These are phyloP conservation scores for Ceryle rudis DNA, from an alignment of 2,797 vertebrate species.

Conservation along the genomic window DNA sequence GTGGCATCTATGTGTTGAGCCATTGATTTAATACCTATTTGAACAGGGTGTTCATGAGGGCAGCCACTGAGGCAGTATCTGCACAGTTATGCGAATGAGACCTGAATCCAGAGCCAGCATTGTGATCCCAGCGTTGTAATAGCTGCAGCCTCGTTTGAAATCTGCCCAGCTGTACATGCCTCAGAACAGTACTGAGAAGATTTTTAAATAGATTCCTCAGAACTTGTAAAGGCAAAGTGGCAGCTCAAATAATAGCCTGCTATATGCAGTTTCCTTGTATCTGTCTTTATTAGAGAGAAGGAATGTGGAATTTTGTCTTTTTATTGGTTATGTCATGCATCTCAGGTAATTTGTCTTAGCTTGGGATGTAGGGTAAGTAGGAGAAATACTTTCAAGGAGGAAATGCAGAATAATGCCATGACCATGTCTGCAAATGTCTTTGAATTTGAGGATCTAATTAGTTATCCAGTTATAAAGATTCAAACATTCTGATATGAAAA, in stretches of 20 bases:
- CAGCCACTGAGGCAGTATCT: neutral
- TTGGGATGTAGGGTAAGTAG: neutral
- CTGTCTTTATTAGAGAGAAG: slow-evolving; percentile 29
- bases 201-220: slow-evolving; percentile 66
- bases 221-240: slow-evolving; percentile 46
- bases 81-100: neutral
- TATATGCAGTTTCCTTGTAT: slow-evolving; percentile 37
- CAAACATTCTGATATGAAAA: neutral
- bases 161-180: neutral
- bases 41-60: neutral
- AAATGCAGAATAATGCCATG: neutral
- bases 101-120: neutral
- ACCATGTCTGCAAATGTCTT: neutral
- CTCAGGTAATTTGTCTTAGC: neutral
- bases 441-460: neutral
- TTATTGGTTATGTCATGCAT: slow-evolving; percentile 12
- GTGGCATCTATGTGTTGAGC: neutral
- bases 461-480: neutral
- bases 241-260: slow-evolving; percentile 68
- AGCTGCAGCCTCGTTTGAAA: slow-evolving; percentile 27
- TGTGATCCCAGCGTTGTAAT: neutral
- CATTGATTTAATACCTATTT: neutral
- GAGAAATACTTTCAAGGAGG: neutral
- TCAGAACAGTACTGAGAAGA: neutral
- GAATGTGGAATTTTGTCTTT: slow-evolving; percentile 22